Base-by-base conservation (phyloP, 2,113 vertebrate genomes). In the Bos indicus region DNA sequence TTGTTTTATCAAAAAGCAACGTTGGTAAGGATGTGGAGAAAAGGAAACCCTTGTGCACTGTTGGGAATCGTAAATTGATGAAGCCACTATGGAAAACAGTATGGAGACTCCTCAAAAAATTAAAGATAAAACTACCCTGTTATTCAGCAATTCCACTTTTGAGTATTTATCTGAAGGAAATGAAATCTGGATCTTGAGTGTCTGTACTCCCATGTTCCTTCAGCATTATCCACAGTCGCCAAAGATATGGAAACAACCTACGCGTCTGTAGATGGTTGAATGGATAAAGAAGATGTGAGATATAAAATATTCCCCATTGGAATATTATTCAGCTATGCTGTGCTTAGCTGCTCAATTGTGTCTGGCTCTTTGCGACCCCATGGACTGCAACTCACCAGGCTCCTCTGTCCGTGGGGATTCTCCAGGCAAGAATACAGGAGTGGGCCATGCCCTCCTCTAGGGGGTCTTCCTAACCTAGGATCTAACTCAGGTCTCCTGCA, bases 301-400 rank as follows among this genome's bases (percentile, higher is more conserved):
- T 19, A 51, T 51, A 80, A 17, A 51, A 80, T 80, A 51, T 51
- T 15, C 28, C 26, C 15, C 0, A 2, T 7, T 59, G 15, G 26
- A 85, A 60, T 60, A 91, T 51, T 80, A 80, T 57, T 48, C 46
- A 91, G 30, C 56, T n/a, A 23, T 8, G 64, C n/a, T 71, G n/a
- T 71, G 17, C 64, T 71, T 36, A 71, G 64, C n/a, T 36, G n/a
- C 64, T 21, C 64, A 71, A 0, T 36, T 9, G 0, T 36, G n/a
- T 21, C n/a, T 11, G 4, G 9, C n/a, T 71, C n/a, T 36, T 71
- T 71, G 17, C 0, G 4, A 36, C 9, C 9, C n/a, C 64, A 21
- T 21, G 17, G n/a, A 36, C 64, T 71, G n/a, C 4, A 71, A 9
- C n/a, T 11, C n/a, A n/a, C 64, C 64, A 71, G n/a, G n/a, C n/a